phyloP scores from a whole-genome alignment of 1,140 invertebrate species.

The Copidosoma floridanum region DNA sequence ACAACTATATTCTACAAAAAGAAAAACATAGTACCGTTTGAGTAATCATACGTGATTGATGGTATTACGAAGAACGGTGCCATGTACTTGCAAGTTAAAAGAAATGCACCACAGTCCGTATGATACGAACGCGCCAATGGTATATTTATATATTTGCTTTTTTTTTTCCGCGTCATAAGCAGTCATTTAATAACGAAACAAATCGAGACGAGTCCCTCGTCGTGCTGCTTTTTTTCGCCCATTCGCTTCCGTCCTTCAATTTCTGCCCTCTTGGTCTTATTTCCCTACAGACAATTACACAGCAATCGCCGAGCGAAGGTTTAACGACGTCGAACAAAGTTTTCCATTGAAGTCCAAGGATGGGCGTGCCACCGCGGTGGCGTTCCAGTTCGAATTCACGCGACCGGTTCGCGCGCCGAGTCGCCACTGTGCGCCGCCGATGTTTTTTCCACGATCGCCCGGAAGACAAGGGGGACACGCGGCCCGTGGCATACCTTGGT shows the following conservation, averaged over 20 bases:
- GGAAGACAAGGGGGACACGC: too few species aligned
- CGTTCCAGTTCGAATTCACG: slow-evolving; percentile 27
- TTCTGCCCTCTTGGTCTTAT: slow-evolving; percentile 23
- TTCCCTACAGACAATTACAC: slow-evolving; percentile 23
- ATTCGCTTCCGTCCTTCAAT: slow-evolving; percentile 15
- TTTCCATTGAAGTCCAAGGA: slow-evolving; percentile 25
- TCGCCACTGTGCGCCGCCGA: neutral
- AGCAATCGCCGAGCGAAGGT: neutral
- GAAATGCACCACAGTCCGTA: too few species aligned
- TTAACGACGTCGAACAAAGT: slow-evolving; percentile 24
- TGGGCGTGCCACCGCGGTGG: slow-evolving; percentile 17
- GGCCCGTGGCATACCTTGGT: too few species aligned
- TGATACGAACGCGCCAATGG: too few species aligned
- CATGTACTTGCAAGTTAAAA: too few species aligned
- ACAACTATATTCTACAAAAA: too few species aligned
- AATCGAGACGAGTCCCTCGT: neutral
- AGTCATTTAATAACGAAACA: slow-evolving; percentile 14
- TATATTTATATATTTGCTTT: too few species aligned
- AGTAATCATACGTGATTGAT: too few species aligned
- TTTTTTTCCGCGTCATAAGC: too few species aligned
- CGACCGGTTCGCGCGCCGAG: neutral
- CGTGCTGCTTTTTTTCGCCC: neutral
- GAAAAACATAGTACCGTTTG: too few species aligned
- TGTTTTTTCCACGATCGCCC: neutral
- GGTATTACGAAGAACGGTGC: too few species aligned